Percentiles rank a stretch among this genome's conserved stretches.
Evolutionary conservation across 2,797 vertebrate genomes (phyloP).

Genomic region (Onychomys leucogaster): DNA sequence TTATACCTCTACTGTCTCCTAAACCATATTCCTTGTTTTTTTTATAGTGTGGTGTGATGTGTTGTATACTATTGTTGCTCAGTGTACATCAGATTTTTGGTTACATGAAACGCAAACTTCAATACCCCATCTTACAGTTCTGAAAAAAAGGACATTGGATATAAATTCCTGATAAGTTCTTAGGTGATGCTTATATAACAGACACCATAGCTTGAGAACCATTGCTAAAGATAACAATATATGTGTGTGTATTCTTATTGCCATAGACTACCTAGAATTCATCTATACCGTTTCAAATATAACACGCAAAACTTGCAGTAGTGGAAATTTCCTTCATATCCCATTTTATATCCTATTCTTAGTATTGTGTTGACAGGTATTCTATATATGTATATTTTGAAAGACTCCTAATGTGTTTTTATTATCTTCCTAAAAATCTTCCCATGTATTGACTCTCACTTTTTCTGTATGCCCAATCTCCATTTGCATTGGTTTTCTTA

Average conservation of each 20-base stretch:
- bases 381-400: neutral
- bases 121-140: neutral
- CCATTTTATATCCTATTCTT: neutral
- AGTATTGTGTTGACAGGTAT: neutral
- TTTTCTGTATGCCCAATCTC: neutral
- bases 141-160: neutral
- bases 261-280: neutral
- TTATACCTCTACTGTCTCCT: neutral
- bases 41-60: neutral
- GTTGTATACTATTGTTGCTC: neutral
- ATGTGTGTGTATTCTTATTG: neutral
- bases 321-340: neutral
- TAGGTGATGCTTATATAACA: neutral
- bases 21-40: neutral
- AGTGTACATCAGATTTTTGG: neutral
- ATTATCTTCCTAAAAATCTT: slow-evolving; percentile 45
- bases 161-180: neutral
- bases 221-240: neutral
- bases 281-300: neutral
- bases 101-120: slow-evolving; percentile 3
- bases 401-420: neutral
- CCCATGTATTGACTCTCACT: neutral
- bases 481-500: neutral
- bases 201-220: neutral
- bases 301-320: neutral